phyloP scores from a whole-genome alignment of 2,888 invertebrate species.

The Laspeyria flexula region DNA sequence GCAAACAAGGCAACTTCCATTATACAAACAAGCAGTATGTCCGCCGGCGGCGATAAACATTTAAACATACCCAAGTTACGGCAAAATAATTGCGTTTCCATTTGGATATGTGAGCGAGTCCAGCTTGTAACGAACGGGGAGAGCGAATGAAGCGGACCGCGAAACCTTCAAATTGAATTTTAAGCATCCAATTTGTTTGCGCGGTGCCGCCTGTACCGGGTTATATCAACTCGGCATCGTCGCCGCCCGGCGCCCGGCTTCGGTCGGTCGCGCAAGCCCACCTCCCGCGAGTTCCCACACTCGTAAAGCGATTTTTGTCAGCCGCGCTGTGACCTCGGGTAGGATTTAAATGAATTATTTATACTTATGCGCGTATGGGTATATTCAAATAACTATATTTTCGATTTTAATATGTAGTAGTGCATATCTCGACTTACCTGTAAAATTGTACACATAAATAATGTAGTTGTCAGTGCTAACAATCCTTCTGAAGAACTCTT shows the following conservation, averaged over 20 bases:
- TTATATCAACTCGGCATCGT: slow-evolving; percentile 61
- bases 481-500: too few relatives aligned
- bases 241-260: slow-evolving; percentile 25
- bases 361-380: slow-evolving; percentile 42
- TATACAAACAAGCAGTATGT: slow-evolving; percentile 44
- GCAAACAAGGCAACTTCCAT: slow-evolving; percentile 46
- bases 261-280: slow-evolving; percentile 25
- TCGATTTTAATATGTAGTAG: too few relatives aligned
- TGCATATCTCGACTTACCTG: too few relatives aligned
- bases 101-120: slow-evolving; percentile 73
- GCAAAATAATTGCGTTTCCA: slow-evolving; percentile 77
- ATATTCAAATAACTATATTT: slow-evolving; percentile 25
- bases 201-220: slow-evolving; percentile 62
- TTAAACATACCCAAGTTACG: slow-evolving; percentile 66
- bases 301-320: slow-evolving; percentile 78
- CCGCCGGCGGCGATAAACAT: slow-evolving; percentile 55
- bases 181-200: slow-evolving; percentile 86
- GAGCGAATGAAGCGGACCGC: slow-evolving; percentile 82
- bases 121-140: slow-evolving; percentile 77
- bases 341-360: slow-evolving; percentile 75
- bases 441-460: too few relatives aligned
- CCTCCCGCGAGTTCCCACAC: slow-evolving; percentile 62
- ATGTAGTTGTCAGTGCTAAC: too few relatives aligned
- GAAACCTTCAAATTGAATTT: slow-evolving; percentile 86
- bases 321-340: slow-evolving; percentile 55